Percentiles rank a stretch among this genome's conserved stretches.
phyloP scores from a whole-genome alignment of 2,113 vertebrate genomes.

The Perccottus glenii region DNA sequence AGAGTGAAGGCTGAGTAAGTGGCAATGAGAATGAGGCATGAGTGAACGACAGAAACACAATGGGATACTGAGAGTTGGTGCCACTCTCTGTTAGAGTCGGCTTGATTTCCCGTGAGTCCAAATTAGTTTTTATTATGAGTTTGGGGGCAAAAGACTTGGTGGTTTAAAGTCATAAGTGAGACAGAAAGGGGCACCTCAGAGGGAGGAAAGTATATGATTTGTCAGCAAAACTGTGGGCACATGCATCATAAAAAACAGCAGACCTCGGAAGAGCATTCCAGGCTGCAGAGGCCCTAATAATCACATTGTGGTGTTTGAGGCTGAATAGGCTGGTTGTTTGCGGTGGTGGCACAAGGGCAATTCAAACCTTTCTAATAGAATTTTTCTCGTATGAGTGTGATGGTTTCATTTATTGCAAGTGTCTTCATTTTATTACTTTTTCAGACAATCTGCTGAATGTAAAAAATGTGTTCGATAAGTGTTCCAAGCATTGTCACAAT shows the following conservation, averaged over 20 bases:
- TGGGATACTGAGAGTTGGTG: slow-evolving; percentile 52
- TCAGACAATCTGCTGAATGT: neutral
- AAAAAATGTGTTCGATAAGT: neutral
- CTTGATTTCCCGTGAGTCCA: slow-evolving; percentile 62
- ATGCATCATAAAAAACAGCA: slow-evolving; percentile 41
- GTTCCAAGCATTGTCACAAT: too few species aligned
- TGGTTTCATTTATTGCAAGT: slow-evolving; percentile 25
- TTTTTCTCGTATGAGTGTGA: slow-evolving; percentile 29
- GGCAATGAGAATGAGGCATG: slow-evolving; percentile 22
- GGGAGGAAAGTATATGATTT: slow-evolving; percentile 57
- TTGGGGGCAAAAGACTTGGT: slow-evolving; percentile 37
- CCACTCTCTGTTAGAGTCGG: slow-evolving; percentile 47
- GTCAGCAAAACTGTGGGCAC: slow-evolving; percentile 62
- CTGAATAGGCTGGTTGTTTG: slow-evolving; percentile 13
- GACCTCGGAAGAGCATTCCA: slow-evolving; percentile 37
- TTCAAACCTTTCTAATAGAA: slow-evolving; percentile 21
- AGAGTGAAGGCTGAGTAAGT: slow-evolving; percentile 10
- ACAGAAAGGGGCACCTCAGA: slow-evolving; percentile 31
- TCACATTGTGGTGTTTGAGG: slow-evolving; percentile 27
- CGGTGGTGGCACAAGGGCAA: slow-evolving; percentile 35
- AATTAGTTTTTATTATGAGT: slow-evolving; percentile 68
- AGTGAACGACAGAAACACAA: slow-evolving; percentile 28
- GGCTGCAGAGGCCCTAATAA: slow-evolving; percentile 26
- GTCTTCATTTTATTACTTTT: neutral
- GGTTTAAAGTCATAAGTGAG: slow-evolving; percentile 32